Conservation (phyloP, 2,113 vertebrate species). For the Hypanus sabinus region DNA sequence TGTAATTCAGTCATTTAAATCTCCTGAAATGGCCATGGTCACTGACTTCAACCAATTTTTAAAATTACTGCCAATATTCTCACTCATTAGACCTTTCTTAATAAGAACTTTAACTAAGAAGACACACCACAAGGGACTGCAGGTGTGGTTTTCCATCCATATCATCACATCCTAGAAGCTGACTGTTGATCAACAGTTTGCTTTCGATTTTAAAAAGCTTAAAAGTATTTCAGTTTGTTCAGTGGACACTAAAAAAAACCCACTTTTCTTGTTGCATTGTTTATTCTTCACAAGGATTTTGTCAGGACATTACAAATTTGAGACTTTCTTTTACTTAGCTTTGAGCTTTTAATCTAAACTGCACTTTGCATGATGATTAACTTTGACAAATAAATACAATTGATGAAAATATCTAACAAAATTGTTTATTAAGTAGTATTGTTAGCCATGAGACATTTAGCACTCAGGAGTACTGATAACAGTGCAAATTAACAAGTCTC, state of each 20-base stretch:
- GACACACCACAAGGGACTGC: not conserved
- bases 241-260: not conserved
- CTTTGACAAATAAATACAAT: not conserved
- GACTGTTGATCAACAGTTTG: not conserved
- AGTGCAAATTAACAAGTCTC: not conserved
- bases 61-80: not conserved
- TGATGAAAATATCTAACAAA: not conserved
- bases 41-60: not conserved
- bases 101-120: not conserved
- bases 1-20: not conserved
- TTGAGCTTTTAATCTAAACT: not conserved
- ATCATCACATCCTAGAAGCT: not conserved
- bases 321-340: not conserved
- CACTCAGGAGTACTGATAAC: not conserved
- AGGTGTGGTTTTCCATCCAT: not conserved
- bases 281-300: not conserved
- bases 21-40: not conserved
- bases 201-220: not conserved
- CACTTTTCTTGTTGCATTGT: not conserved
- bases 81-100: not conserved
- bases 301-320: not conserved
- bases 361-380: not conserved
- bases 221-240: not conserved
- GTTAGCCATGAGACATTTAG: slow-evolving; percentile 12
- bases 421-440: not conserved